phyloP scores from a whole-genome alignment of 2,888 invertebrate species.

The Carpatolechia fugitivella region DNA sequence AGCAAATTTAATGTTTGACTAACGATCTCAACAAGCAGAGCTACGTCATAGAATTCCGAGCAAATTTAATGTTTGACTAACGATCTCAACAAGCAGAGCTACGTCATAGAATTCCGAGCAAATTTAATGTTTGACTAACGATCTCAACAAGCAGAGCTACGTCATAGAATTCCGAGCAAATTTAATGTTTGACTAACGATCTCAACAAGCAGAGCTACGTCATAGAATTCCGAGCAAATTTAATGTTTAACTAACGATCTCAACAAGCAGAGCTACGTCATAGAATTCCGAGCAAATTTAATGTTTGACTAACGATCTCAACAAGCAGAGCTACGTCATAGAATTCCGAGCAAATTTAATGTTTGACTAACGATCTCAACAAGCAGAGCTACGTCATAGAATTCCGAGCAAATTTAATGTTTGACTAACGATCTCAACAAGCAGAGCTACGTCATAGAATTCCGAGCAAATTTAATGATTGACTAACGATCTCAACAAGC shows the following conservation, averaged over 20 bases:
- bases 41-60: conserved; percentile 32
- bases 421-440: not conserved
- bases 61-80: conserved; percentile 25
- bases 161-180: conserved; percentile 35
- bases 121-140: conserved; percentile 23
- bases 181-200: conserved; percentile 18
- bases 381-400: conserved; percentile 25
- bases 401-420: conserved; percentile 32
- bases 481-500: not conserved
- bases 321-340: conserved; percentile 21
- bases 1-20: conserved; percentile 27
- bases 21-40: conserved; percentile 3
- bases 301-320: not conserved
- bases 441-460: conserved; percentile 28
- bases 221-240: conserved; percentile 36
- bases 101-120: conserved; percentile 33
- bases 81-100: conserved; percentile 1
- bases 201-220: conserved; percentile 10
- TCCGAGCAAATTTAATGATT: conserved; percentile 21
- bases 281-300: conserved; percentile 36
- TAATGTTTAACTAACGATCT: conserved; percentile 8
- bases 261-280: conserved; percentile 17
- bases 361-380: not conserved
- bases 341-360: conserved; percentile 34
- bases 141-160: not conserved